Base-by-base conservation (phyloP, 2,797 vertebrate species). In the Iguana delicatissima region DNA sequence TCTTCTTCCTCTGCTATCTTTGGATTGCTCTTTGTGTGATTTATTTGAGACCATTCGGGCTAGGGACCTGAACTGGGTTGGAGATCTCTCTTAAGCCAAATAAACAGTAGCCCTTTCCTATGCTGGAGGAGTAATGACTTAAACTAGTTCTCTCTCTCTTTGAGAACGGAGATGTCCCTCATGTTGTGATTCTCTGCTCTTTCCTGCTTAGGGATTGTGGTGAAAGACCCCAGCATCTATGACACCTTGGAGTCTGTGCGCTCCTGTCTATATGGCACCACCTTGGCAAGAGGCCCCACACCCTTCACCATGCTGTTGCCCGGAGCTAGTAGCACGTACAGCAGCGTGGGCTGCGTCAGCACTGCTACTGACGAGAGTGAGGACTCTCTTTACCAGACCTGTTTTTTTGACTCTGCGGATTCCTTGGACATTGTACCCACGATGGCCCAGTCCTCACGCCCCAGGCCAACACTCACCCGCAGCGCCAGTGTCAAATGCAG, bases 171-270 rank as follows among this genome's bases (percentile, higher is more conserved):
- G 18, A 4, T 22, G 35, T 50, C 52, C 24, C n/a, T 14, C 32
- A 14, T 10, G 38, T 12, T 4, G 18, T 83, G 38, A 73, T 12
- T 38, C 3, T 80, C 52, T 57, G 6, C 55, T 52, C 35, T 82
- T 85, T 77, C 72, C 73, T 7, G 0, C 0, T 69, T 93, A 99
- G 99, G 99, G 0, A 98, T 99, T 16, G 98, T 99, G 64, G 97
- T 99, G 97, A 99, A 98, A 83, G 99, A 99, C 74, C 98, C 98
- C 0, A 98, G 98, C 0, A 95, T 99, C 92, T 99, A 99, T 1
- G 98, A 99, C 97, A 99, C 98, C 3, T 95, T 99, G 96, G 99
- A 99, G 96, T 99, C 98, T 0, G 98, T 99, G 8, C 98, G 98
- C 24, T 97, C 97, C 92, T 97, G 97, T 95, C 95, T 99, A 29